Percentiles rank a stretch among this genome's conserved stretches.
phyloP scores from a whole-genome alignment of 1,140 invertebrate species.

The Probaryconus sp. region DNA sequence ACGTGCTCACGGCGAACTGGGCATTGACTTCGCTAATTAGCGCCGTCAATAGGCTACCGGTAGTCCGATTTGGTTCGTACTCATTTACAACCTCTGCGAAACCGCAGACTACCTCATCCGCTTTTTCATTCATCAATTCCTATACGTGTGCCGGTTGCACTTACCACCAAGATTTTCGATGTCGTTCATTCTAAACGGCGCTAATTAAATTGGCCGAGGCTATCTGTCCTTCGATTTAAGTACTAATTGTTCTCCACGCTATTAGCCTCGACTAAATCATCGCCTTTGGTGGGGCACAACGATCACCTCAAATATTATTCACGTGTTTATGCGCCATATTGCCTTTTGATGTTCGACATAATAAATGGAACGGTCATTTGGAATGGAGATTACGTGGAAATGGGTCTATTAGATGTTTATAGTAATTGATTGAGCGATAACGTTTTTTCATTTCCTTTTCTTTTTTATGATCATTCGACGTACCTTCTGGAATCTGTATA shows the following conservation, averaged over 20 bases:
- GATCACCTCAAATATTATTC: conserved; percentile 31
- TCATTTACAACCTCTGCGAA: conserved; percentile 68
- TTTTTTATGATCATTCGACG: too few relatives aligned
- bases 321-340: conserved; percentile 9
- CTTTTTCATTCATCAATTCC: conserved; percentile 76
- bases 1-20: conserved; percentile 63
- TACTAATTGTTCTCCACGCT: conserved; percentile 45
- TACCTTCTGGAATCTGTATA: too few relatives aligned
- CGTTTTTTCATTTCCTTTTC: too few relatives aligned
- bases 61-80: conserved; percentile 73
- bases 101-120: conserved; percentile 31
- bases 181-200: conserved; percentile 32
- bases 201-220: conserved; percentile 48
- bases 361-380: too few relatives aligned
- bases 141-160: conserved; percentile 42
- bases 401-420: too few relatives aligned
- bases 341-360: conserved; percentile 20
- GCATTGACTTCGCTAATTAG: conserved; percentile 75
- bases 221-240: conserved; percentile 43
- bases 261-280: conserved; percentile 21
- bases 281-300: conserved; percentile 3
- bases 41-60: conserved; percentile 63
- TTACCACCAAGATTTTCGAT: conserved; percentile 37
- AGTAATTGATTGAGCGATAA: too few relatives aligned
- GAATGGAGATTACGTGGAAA: too few relatives aligned